A percentile compares a stretch with the other conserved stretches of the same genome.
Conservation (phyloP, 2,888 invertebrate species). For the Papilio elwesi region DNA sequence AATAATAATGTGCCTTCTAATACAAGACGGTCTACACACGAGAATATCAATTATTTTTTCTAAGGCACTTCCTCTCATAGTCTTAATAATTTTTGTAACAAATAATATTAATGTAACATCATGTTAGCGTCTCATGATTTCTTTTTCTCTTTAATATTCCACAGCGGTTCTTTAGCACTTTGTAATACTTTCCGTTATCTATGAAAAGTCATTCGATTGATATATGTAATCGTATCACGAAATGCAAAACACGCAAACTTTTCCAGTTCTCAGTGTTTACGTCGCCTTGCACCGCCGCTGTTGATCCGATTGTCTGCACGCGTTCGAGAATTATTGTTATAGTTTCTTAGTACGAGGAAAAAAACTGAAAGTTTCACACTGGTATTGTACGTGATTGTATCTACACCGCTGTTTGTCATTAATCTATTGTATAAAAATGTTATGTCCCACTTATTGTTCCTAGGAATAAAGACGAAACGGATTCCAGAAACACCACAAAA, state of each 20-base stretch:
- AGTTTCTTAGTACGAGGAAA: slow-evolving; percentile 8
- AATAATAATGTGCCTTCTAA: not conserved
- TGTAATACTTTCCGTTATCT: not conserved
- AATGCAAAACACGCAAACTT: slow-evolving; percentile 29
- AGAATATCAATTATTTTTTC: not conserved
- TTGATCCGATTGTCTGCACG: slow-evolving; percentile 27
- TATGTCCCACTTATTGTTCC: slow-evolving; percentile 15
- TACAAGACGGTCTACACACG: no score
- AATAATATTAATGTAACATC: not conserved
- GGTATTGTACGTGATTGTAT: slow-evolving; percentile 11
- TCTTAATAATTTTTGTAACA: not conserved
- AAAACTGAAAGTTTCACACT: slow-evolving; percentile 1
- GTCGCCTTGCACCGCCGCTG: not conserved
- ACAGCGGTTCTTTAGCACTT: not conserved
- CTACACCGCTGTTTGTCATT: slow-evolving; percentile 18
- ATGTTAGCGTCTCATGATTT: not conserved
- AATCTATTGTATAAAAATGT: slow-evolving; percentile 21
- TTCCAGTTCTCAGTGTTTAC: slow-evolving; percentile 21
- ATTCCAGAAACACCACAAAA: no score
- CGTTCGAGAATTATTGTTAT: slow-evolving; percentile 26
- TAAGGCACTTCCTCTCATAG: not conserved
- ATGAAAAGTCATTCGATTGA: slow-evolving; percentile 13
- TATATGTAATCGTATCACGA: slow-evolving; percentile 17
- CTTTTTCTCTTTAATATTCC: not conserved
- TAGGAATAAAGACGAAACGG: slow-evolving; percentile 6